These are phyloP conservation scores for Leptinotarsa juncta DNA, from an alignment of 2,888 invertebrate genomes.

Conservation along the genomic window DNA sequence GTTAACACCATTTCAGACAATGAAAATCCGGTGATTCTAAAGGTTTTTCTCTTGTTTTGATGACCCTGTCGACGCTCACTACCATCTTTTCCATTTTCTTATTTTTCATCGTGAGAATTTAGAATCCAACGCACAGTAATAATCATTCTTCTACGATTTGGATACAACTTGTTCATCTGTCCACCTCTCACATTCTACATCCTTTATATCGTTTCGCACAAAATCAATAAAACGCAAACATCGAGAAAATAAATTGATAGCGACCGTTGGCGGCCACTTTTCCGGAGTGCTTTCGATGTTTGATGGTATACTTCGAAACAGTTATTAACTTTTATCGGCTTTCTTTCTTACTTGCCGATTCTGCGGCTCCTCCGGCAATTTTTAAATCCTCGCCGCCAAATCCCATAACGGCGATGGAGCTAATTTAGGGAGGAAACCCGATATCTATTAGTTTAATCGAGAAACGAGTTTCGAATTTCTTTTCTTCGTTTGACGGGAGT, in stretches of 20 bases:
- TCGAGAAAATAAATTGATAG: constrained; percentile 28
- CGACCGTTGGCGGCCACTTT: constrained; percentile 26
- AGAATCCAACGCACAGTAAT: too few species aligned
- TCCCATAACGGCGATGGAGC: neutral
- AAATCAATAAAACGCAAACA: constrained; percentile 22
- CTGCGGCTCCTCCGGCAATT: constrained; percentile 21
- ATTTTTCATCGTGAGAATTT: too few species aligned
- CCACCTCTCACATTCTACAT: neutral
- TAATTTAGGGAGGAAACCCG: constrained; percentile 7
- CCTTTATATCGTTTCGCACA: constrained; percentile 1
- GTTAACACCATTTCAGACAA: too few species aligned
- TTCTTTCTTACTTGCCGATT: constrained; percentile 24
- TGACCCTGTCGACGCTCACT: too few species aligned
- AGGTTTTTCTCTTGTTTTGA: too few species aligned
- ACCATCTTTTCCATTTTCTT: too few species aligned
- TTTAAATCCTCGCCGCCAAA: constrained; percentile 28
- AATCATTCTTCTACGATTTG: too few species aligned
- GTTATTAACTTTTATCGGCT: constrained; percentile 38
- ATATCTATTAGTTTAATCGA: constrained; percentile 15
- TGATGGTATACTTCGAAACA: constrained; percentile 27
- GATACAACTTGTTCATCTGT: too few species aligned
- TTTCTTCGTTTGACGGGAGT: neutral
- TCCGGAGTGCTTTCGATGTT: constrained; percentile 27
- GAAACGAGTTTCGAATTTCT: constrained; percentile 8
- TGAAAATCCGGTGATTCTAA: too few species aligned